Evolutionary conservation across 2,797 vertebrate genomes (phyloP).

Genomic region (Sebastes taczanowskii): DNA sequence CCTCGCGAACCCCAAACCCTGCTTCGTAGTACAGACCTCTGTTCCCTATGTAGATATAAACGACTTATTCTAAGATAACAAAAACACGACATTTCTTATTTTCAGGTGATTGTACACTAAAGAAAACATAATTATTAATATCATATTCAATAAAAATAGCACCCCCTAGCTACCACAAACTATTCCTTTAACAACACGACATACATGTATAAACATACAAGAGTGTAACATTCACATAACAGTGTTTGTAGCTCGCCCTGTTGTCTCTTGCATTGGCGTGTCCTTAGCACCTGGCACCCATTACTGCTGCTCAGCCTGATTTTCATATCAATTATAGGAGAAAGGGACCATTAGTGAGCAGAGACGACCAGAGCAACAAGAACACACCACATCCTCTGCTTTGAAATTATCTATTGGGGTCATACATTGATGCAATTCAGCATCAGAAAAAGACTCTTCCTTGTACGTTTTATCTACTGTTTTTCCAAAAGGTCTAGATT

Average conservation of each 20-base stretch:
- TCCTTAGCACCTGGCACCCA: slow-evolving; percentile 49
- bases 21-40: too few relatives aligned
- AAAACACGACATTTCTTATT: not conserved
- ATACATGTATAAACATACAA: not conserved
- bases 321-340: slow-evolving; percentile 53
- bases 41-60: too few relatives aligned
- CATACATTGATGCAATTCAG: not conserved
- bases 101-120: not conserved
- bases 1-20: too few relatives aligned
- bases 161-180: not conserved
- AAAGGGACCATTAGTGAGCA: slow-evolving; percentile 32
- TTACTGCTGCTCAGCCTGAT: slow-evolving; percentile 37
- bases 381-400: slow-evolving; percentile 10
- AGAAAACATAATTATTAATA: not conserved
- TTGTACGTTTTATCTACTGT: not conserved
- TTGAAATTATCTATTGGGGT: slow-evolving; percentile 12
- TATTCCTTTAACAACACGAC: not conserved
- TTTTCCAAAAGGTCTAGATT: not conserved
- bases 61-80: not conserved
- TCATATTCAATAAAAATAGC: not conserved
- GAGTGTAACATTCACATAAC: not conserved
- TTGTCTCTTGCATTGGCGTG: slow-evolving; percentile 8
- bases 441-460: not conserved
- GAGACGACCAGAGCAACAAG: not conserved
- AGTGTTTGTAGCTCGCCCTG: not conserved